Base-by-base conservation (phyloP, 2,888 invertebrate species). In the Amiota communis region DNA sequence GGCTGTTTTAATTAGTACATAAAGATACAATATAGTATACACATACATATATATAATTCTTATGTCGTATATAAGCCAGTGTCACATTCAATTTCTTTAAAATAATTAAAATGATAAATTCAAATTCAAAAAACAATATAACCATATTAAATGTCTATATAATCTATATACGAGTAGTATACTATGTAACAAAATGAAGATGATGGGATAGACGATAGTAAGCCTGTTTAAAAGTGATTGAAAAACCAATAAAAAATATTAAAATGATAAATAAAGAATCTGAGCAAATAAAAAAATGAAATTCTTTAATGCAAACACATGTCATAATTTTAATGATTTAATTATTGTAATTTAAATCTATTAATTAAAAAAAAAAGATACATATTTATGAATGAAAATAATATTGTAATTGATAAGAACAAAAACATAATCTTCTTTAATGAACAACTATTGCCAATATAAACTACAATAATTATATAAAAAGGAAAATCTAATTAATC, bases 321-420 rank as follows among this genome's bases (percentile, higher is more conserved):
- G 80, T 84, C 82, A 84, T 83, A 80, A 80, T 81, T 74, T 80
- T 81, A 80, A 76, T 77, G 78, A 77, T 79, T 76, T 61, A 76
- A 67, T 64, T 61, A 68, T 73, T 53, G 15, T n/a, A 47, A 67
- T 65, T 70, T 65, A 73, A 64, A 71, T 15, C 20, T 65, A 65
- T 47, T 15, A 17, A 65, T 49, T 48, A 9, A 47, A 70, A 8
- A 59, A 72, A 56, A 23, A 11, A 65, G 9, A 72, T 46, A 10
- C 56, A 72, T 75, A 72, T 63, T 70, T 75, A 71, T 73, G 70
- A 63, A 77, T 51, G 70, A 75, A 74, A 61, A 72, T 67, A 61
- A 61, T 75, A 53, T 75, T 70, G 64, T 36, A 36, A 36, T 36
- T 36, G 36, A 15, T 67, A 63, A 59, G 20, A 20, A n/a, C 23